A percentile compares a stretch with the other conserved stretches of the same genome.
phyloP scores from a whole-genome alignment of 1,140 invertebrate species.

The Penaeus chinensis region DNA sequence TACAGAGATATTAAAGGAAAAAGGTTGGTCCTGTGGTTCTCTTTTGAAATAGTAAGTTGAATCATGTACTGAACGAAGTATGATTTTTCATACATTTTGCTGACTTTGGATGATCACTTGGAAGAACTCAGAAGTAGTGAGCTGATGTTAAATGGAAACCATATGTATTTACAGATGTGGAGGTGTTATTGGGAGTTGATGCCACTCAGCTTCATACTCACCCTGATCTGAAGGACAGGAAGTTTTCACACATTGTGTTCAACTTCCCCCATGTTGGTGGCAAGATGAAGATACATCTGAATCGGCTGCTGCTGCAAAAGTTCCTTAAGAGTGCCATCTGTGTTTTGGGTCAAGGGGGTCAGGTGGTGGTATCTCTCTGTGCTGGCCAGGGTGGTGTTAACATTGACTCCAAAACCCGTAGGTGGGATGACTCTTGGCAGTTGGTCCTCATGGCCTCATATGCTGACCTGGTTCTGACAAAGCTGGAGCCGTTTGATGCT shows the following conservation, averaged over 20 bases:
- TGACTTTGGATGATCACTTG: no score
- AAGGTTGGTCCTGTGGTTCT: constrained; percentile 28
- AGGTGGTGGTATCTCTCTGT: constrained; percentile 73
- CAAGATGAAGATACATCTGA: constrained; percentile 76
- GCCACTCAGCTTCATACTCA: constrained; percentile 43
- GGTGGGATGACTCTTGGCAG: constrained; percentile 76
- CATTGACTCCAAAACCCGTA: constrained; percentile 70
- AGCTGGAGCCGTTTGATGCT: constrained; percentile 69
- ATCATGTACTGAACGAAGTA: background rate
- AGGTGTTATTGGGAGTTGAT: constrained; percentile 43
- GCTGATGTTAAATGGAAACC: no score
- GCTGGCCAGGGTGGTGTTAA: constrained; percentile 76
- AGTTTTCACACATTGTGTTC: constrained; percentile 73
- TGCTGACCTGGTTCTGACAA: constrained; percentile 70
- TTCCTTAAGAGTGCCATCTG: constrained; percentile 72
- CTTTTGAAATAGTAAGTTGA: background rate
- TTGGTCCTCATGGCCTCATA: constrained; percentile 74
- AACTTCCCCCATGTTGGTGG: constrained; percentile 77
- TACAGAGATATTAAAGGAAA: background rate
- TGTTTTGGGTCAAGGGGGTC: constrained; percentile 68
- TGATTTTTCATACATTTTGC: no score
- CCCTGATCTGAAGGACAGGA: constrained; percentile 43
- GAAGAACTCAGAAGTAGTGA: no score
- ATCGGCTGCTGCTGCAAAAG: constrained; percentile 71
- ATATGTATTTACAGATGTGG: constrained; percentile 31